Evolutionary conservation across 2,113 vertebrate genomes (phyloP).

Genomic region (Leptobrachium ailaonicum): DNA sequence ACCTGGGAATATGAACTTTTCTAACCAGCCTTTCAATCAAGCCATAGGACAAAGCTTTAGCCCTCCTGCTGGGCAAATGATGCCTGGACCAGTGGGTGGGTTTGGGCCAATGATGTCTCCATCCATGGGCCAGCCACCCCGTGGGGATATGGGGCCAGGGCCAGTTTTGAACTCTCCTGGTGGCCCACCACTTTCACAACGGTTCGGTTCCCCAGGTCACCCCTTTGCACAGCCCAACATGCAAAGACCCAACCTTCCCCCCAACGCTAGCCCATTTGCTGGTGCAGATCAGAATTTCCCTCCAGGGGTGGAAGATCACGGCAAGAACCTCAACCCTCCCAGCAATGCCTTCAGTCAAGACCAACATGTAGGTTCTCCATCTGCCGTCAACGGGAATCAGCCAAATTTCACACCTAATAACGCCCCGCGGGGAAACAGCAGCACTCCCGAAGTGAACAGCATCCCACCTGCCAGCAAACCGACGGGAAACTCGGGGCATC

Average conservation of each 20-base stretch:
- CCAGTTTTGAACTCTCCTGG: constrained; percentile 75
- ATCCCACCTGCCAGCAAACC: constrained; percentile 42
- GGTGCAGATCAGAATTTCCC: constrained; percentile 70
- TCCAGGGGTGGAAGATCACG: constrained; percentile 64
- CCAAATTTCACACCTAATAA: constrained; percentile 57
- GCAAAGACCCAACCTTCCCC: constrained; percentile 77
- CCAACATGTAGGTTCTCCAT: constrained; percentile 65
- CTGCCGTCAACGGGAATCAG: constrained; percentile 71
- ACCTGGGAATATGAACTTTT: constrained; percentile 66
- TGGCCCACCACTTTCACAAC: constrained; percentile 60
- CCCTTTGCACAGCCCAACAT: constrained; percentile 87
- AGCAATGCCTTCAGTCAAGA: constrained; percentile 63
- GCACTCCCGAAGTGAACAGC: constrained; percentile 74
- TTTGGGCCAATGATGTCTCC: constrained; percentile 92
- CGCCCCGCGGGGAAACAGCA: constrained; percentile 53
- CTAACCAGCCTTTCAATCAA: constrained; percentile 68
- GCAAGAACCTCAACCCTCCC: constrained; percentile 62
- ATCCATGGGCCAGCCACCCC: constrained; percentile 71
- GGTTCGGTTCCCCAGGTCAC: constrained; percentile 76
- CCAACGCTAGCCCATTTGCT: constrained; percentile 74
- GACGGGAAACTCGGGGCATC: constrained; percentile 52
- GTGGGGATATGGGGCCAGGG: constrained; percentile 74
- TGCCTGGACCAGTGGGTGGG: constrained; percentile 77
- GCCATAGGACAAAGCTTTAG: constrained; percentile 82
- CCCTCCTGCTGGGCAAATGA: constrained; percentile 78